phyloP scores from a whole-genome alignment of 2,113 vertebrate species.

The Lepus timidus region DNA sequence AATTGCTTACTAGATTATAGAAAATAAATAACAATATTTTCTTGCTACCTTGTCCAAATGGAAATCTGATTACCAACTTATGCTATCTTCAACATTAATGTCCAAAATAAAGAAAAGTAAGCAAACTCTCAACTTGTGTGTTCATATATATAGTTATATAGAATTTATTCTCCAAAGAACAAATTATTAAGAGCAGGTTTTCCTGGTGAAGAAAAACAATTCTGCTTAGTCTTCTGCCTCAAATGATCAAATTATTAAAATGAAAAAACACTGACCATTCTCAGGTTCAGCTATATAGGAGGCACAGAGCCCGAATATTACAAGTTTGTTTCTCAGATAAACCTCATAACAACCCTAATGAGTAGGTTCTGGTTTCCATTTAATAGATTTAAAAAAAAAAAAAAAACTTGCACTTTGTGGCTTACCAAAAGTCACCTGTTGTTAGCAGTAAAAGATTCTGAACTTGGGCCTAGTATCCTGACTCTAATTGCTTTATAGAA shows the following conservation, averaged over 20 bases:
- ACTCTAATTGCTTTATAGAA: not conserved
- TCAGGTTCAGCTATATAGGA: not conserved
- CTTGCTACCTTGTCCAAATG: not conserved
- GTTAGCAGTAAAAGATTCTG: not conserved
- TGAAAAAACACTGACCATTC: not conserved
- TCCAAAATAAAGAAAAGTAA: not conserved
- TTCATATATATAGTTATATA: not conserved
- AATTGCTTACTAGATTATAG: conserved; percentile 25
- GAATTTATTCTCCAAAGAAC: conserved; percentile 3
- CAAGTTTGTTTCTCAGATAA: not conserved
- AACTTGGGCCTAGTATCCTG: not conserved
- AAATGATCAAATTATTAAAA: conserved; percentile 14
- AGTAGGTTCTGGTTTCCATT: not conserved
- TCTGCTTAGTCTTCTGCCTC: not conserved
- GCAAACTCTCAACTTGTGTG: not conserved
- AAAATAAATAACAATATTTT: not conserved
- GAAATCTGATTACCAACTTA: conserved; percentile 18
- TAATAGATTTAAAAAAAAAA: not conserved
- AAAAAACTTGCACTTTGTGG: not conserved
- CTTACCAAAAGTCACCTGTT: not conserved
- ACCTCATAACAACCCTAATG: not conserved
- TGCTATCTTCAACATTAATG: not conserved
- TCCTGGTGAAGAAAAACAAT: not conserved
- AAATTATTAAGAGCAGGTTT: not conserved
- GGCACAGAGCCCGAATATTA: not conserved